Evolutionary conservation across 2,797 vertebrate genomes (phyloP).

Genomic region (Morelia viridis): DNA sequence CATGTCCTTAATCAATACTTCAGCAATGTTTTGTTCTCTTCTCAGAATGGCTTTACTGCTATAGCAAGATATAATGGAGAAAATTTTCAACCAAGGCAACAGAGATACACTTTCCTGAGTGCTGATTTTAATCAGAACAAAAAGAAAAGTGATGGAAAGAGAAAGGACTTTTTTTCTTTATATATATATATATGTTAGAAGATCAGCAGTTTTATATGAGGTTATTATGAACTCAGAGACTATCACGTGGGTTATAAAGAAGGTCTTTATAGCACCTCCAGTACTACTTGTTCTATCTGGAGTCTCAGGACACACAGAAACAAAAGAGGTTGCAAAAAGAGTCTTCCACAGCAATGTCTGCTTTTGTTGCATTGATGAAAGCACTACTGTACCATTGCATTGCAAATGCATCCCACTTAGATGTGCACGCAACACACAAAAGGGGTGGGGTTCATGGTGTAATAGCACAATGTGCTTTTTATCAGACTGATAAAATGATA

Average conservation of each 20-base stretch:
- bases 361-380: neutral
- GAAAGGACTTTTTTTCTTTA: neutral
- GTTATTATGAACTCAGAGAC: neutral
- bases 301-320: neutral
- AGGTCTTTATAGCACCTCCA: neutral
- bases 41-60: neutral
- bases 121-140: neutral
- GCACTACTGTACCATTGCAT: neutral
- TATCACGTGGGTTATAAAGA: neutral
- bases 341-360: neutral
- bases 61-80: neutral
- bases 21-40: constrained; percentile 2
- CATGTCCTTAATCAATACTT: neutral
- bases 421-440: neutral
- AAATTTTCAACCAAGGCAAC: neutral
- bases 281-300: neutral
- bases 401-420: neutral
- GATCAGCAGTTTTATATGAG: neutral
- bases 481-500: neutral
- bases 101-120: neutral
- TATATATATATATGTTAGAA: neutral
- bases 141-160: neutral
- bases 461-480: neutral
- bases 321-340: neutral
- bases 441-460: neutral